Base-by-base conservation (phyloP, 2,113 vertebrate species). In the Hyaena hyaena region DNA sequence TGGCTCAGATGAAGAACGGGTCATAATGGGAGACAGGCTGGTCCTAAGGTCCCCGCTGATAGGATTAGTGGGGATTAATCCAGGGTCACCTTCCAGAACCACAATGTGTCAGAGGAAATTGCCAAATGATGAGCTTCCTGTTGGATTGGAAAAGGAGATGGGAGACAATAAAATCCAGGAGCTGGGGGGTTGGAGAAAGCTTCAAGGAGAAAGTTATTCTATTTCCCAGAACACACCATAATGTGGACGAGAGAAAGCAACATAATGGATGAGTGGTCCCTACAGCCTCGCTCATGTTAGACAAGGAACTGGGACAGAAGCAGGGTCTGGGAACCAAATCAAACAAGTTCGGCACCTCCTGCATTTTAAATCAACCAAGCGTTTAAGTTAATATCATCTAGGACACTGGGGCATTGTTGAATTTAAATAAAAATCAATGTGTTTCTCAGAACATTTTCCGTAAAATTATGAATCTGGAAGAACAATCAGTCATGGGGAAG, bases 21-120 rank as follows among this genome's bases (percentile, higher is more conserved):
- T 31, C 11, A 1, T 35, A 95, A 96, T 80, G 71, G 96, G 91
- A 98, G 82, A 97, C 74, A 97, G 95, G 95, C 97, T 93, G 90
- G 90, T 43, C 88, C 94, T 93, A 76, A 50, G 1, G 94, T 96
- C 89, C 93, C 95, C 93, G 84, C 81, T 94, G 73, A 97, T 63
- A 93, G 93, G 93, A 98, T 39, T 69, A 53, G 76, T 95, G 81
- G n/a, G 97, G 96, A 92, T 96, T 92, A 90, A 97, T 90, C 95
- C 85, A 77, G 83, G 82, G 43, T 61, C 88, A 73, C 31, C 24
- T 61, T 92, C 28, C 35, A 81, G 17, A 61, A 39, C 10, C 39
- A 74, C 84, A 95, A 88, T 69, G 88, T 90, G 92, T 95, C 84
- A 90, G 81, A 97, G 79, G 84, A 77, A 98, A 95, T 8, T 85